phyloP scores from a whole-genome alignment of 2,888 invertebrate genomes.

The Cartodere bifasciata region DNA sequence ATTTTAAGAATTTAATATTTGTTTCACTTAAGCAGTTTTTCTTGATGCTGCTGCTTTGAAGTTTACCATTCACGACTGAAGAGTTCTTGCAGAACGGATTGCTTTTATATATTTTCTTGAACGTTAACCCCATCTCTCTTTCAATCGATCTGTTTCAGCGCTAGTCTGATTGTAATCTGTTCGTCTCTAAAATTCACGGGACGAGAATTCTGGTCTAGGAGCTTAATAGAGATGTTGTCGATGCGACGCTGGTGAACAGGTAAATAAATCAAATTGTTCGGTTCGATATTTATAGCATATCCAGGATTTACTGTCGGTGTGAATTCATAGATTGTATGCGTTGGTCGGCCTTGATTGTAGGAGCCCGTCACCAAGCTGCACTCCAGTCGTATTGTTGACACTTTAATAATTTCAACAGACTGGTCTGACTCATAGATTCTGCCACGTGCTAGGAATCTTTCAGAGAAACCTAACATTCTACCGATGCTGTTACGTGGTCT shows the following conservation, averaged over 20 bases:
- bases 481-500: constrained; percentile 11
- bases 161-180: constrained; percentile 15
- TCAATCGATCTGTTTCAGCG: constrained; percentile 16
- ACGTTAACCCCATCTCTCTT: constrained; percentile 5
- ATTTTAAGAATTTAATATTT: constrained; percentile 4
- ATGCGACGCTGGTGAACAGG: constrained; percentile 21
- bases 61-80: constrained; percentile 3
- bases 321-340: constrained; percentile 27
- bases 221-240: constrained; percentile 19
- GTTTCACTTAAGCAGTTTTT: not conserved
- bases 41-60: too few relatives aligned
- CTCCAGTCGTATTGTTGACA: constrained; percentile 19
- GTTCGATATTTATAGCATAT: constrained; percentile 26
- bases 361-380: constrained; percentile 20
- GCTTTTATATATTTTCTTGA: not conserved
- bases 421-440: constrained; percentile 19
- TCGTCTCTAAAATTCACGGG: constrained; percentile 19
- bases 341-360: constrained; percentile 18
- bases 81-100: too few relatives aligned
- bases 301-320: constrained; percentile 23
- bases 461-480: constrained; percentile 18
- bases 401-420: constrained; percentile 22
- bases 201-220: constrained; percentile 19
- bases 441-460: constrained; percentile 10
- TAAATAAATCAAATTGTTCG: constrained; percentile 25